phyloP scores from a whole-genome alignment of 2,888 invertebrate genomes.

The Nemoura dubitans region DNA sequence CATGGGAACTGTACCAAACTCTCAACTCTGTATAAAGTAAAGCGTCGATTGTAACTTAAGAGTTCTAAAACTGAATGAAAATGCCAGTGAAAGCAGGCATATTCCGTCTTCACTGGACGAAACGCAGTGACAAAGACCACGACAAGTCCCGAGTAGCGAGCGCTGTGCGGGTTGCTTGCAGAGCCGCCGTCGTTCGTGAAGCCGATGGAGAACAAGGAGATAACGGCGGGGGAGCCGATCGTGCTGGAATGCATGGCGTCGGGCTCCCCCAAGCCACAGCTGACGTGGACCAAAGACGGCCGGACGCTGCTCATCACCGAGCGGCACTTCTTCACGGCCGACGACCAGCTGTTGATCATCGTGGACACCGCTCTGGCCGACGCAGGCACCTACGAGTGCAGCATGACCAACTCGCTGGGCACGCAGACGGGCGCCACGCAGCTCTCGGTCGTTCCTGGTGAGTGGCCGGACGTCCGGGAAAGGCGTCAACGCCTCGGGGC shows the following conservation, averaged over 20 bases:
- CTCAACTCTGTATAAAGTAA: too few species aligned
- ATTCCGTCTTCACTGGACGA: too few species aligned
- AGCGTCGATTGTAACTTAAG: too few species aligned
- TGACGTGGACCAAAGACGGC: constrained; percentile 89
- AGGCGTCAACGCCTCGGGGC: too few species aligned
- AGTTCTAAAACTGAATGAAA: too few species aligned
- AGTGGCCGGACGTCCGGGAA: too few species aligned
- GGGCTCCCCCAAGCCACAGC: constrained; percentile 83
- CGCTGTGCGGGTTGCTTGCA: constrained; percentile 55
- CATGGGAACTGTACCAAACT: too few species aligned
- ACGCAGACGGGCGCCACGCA: constrained; percentile 76
- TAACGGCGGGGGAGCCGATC: constrained; percentile 81
- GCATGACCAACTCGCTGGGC: constrained; percentile 86
- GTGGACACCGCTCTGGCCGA: constrained; percentile 80
- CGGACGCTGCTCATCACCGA: constrained; percentile 76
- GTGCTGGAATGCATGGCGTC: constrained; percentile 89
- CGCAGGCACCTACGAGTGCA: constrained; percentile 89
- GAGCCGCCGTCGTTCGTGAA: constrained; percentile 89
- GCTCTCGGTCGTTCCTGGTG: constrained; percentile 74
- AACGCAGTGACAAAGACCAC: too few species aligned
- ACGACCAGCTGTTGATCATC: constrained; percentile 88
- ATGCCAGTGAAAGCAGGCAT: too few species aligned
- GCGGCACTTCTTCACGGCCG: constrained; percentile 86
- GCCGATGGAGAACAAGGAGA: constrained; percentile 86
- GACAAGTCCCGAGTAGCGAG: too few species aligned